Base-by-base conservation (phyloP, 2,113 vertebrate genomes). In the Chlorodrepanis virens region DNA sequence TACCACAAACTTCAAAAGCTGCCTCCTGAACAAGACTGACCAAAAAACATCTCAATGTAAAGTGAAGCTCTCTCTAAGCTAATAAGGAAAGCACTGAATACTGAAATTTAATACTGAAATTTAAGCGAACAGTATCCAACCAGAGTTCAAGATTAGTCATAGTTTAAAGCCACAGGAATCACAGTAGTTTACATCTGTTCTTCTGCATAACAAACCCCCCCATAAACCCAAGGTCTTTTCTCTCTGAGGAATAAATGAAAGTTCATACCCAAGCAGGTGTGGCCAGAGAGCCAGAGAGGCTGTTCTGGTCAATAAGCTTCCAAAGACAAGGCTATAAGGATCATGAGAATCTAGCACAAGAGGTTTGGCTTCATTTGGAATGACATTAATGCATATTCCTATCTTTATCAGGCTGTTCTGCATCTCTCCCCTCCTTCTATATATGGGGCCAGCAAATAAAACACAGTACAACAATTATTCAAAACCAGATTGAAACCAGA, bases 141-240 rank as follows among this genome's bases (percentile, higher is more conserved):
- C 22, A 80, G 82, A 93, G 70, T 0, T 93, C 37, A 21, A 57
- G 35, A 60, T n/a, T 0, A 83, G 40, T 56, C 14, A 49, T 7
- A 52, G 19, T 56, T 90, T 77, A 92, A 84, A 83, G 57, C n/a
- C 49, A 95, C 44, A 78, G 65, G 52, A 80, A 81, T 70, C 44
- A 52, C 47, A 47, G 16, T 5, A 29, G 33, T 67, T 83, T 44
- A 52, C 80, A 53, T 31, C 24, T 39, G 8, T 13, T 60, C 64
- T 80, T 52, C 56, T 81, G 33, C 24, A 72, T 1, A 91, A 70
- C 27, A 64, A 61, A 2, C 10, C 20, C 8, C 59, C 54, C 50
- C 37, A 10, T 5, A 75, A 49, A 60, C 13, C 25, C 23, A 71
- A 39, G 2, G 11, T 56, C 47, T 56, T 33, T n/a, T 22, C 53